Evolutionary conservation across 2,113 vertebrate species (phyloP).

Genomic region (Melanerpes formicivorus): DNA sequence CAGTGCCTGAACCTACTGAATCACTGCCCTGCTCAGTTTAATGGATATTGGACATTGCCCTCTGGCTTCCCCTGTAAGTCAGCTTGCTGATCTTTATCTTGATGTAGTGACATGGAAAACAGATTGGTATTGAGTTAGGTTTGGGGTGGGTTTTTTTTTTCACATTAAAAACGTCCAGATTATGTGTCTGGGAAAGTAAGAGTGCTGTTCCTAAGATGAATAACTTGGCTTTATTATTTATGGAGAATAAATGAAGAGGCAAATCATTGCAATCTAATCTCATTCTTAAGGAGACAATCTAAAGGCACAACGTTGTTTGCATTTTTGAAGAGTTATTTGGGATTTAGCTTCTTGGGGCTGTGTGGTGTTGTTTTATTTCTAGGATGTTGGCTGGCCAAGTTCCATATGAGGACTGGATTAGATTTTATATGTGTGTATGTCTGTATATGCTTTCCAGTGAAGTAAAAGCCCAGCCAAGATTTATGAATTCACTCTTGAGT

Average conservation of each 20-base stretch:
- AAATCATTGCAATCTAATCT: neutral
- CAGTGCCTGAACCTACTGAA: neutral
- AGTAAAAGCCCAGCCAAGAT: neutral
- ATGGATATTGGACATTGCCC: neutral
- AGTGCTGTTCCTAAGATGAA: neutral
- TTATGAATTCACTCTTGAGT: neutral
- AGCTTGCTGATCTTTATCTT: neutral
- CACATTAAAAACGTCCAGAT: neutral
- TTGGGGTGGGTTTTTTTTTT: neutral
- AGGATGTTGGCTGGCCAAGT: neutral
- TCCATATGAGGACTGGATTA: neutral
- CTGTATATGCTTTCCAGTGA: neutral
- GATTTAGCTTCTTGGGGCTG: neutral
- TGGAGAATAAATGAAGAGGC: neutral
- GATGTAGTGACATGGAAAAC: neutral
- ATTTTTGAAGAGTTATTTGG: neutral
- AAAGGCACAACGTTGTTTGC: neutral
- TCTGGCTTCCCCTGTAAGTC: neutral
- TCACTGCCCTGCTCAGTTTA: neutral
- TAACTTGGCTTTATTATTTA: neutral
- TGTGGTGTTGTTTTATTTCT: neutral
- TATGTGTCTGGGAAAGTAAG: neutral
- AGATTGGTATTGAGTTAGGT: neutral
- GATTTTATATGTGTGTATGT: neutral
- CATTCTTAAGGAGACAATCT: neutral